Evolutionary conservation across 1,140 invertebrate species (phyloP), one percentile per base, ranked within the genome.

Genomic region (Amyelois transitella): DNA sequence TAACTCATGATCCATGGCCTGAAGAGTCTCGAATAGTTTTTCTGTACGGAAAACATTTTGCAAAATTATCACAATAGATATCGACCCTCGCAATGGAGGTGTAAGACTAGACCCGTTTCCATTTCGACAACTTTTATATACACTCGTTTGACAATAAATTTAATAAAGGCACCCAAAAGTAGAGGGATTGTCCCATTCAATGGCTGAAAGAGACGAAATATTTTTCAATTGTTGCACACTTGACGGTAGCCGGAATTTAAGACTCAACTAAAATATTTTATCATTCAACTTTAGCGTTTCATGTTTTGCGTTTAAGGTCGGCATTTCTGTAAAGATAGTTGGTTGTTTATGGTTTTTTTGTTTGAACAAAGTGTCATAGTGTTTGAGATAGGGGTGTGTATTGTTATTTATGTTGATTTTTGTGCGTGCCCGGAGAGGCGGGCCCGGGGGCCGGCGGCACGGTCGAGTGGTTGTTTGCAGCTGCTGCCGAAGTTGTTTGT

Each of bases 351-450:
- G 51, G 17, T 52, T 21, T 72, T 75, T 72, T 66, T 19, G 14
- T 53, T 20, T 49, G 43, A 22, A 8, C 7, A n/a, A 17, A 53
- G 21, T 79, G 80, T 83, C 73, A 76, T 73, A 67, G 75, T 84
- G 72, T 78, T 71, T 79, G 74, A 83, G 81, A 84, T 87, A 82
- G 84, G 84, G 84, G 84, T 87, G 81, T 81, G 78, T 83, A 79
- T 82, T 82, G 81, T 87, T 87, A 87, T 87, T 87, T 87, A 87
- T 87, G 84, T 86, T 86, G 82, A 86, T 83, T 87, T 83, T 79
- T 83, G 82, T 83, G 72, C 79, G 69, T 70, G 64, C 61, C 73
- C 68, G 51, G 68, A 19, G 71, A 78, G 84, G 81, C 81, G 81
- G 84, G 79, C 72, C 64, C 51, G 65, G 74, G 77, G 81, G 84